phyloP scores from a whole-genome alignment of 2,797 vertebrate genomes.

The Pangasius sanitwongsei region DNA sequence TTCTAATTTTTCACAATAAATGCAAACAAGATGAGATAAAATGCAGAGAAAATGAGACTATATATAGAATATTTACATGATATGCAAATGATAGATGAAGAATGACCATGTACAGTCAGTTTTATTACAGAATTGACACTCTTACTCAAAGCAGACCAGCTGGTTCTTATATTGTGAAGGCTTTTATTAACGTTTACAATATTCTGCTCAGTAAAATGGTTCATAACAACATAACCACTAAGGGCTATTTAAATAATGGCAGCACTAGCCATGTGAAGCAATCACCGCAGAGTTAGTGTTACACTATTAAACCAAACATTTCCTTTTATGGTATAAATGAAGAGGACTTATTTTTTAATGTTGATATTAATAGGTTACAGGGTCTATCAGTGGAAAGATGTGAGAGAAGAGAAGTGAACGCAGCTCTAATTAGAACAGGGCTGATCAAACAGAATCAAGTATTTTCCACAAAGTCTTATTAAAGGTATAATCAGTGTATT shows the following conservation, averaged over 20 bases:
- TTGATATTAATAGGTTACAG: background rate
- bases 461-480: constrained; percentile 5
- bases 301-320: constrained; percentile 4
- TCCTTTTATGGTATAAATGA: constrained; percentile 5
- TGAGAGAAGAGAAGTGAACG: background rate
- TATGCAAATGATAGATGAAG: background rate
- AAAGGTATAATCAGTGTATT: background rate
- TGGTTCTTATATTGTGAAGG: background rate
- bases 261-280: background rate
- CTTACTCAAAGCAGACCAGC: background rate
- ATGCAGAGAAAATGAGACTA: background rate
- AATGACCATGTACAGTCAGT: background rate
- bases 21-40: background rate
- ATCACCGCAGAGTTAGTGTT: background rate
- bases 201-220: background rate
- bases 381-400: background rate
- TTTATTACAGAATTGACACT: background rate
- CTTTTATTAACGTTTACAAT: background rate
- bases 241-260: background rate
- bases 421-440: background rate
- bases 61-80: background rate
- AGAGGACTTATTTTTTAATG: background rate
- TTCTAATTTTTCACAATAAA: background rate
- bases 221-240: background rate
- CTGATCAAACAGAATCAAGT: background rate